These are phyloP conservation scores for Drosophila falleni DNA, from an alignment of 2,888 invertebrate genomes.

Conservation along the genomic window DNA sequence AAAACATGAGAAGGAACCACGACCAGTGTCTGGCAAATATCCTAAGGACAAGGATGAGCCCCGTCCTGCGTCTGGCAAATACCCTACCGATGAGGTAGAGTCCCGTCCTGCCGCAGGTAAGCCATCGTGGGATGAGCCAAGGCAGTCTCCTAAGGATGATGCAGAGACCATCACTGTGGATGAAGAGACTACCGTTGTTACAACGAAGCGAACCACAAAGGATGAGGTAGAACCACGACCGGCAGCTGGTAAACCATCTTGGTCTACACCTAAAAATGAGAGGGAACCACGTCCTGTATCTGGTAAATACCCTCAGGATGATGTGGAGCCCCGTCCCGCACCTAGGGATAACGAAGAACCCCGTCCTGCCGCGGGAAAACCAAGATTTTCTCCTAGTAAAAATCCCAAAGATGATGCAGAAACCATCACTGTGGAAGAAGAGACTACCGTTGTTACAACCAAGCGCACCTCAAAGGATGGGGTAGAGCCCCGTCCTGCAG, in stretches of 20 bases:
- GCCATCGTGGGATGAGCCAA: not conserved
- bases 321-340: slow-evolving; percentile 3
- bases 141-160: not conserved
- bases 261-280: not conserved
- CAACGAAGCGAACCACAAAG: slow-evolving; percentile 2
- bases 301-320: not conserved
- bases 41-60: slow-evolving; percentile 6
- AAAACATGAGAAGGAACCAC: slow-evolving; percentile 1
- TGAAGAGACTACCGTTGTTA: not conserved
- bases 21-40: not conserved
- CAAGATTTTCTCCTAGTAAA: too few species aligned
- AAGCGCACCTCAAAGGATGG: slow-evolving; percentile 5
- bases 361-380: not conserved
- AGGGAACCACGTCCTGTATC: not conserved
- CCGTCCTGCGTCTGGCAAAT: not conserved
- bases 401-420: slow-evolving; percentile 4
- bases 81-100: not conserved
- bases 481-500: not conserved
- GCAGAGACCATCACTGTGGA: slow-evolving; percentile 5
- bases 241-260: slow-evolving; percentile 7
- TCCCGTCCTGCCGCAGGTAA: not conserved
- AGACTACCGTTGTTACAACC: slow-evolving; percentile 1
- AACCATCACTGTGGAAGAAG: slow-evolving; percentile 5
- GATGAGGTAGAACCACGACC: slow-evolving; percentile 3
- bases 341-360: slow-evolving; percentile 24